A percentile compares a stretch with the other conserved stretches of the same genome.
phyloP scores from a whole-genome alignment of 2,797 vertebrate species.

The Coccyzus lansbergi region DNA sequence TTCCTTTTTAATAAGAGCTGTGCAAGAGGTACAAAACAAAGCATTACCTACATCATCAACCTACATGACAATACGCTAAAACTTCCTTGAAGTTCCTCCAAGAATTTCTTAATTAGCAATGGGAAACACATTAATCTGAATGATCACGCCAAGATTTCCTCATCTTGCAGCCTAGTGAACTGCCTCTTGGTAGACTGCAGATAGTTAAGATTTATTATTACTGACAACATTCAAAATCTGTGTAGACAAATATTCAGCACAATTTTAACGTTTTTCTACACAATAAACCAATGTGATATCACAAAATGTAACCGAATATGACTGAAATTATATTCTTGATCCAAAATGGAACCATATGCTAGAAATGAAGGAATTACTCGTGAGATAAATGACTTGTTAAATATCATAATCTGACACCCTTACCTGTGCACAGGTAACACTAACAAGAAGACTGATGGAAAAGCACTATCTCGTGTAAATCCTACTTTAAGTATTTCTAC shows the following conservation, averaged over 20 bases:
- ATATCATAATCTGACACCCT: not conserved
- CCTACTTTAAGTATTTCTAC: not conserved
- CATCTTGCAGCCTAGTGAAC: not conserved
- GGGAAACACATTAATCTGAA: not conserved
- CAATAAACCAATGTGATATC: not conserved
- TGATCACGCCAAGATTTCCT: not conserved
- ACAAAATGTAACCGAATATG: not conserved
- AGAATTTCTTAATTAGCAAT: not conserved
- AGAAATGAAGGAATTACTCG: not conserved
- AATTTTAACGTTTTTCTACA: not conserved
- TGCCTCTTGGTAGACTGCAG: not conserved
- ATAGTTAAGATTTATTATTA: not conserved
- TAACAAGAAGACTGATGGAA: not conserved
- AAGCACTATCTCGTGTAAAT: not conserved
- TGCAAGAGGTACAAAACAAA: slow-evolving; percentile 20
- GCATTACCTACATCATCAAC: not conserved
- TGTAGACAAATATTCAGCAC: not conserved
- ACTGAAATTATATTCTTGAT: not conserved
- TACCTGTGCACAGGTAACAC: not conserved
- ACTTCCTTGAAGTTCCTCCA: not conserved
- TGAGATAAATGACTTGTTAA: not conserved
- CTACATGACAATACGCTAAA: not conserved
- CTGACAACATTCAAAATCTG: not conserved
- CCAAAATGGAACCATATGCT: not conserved
- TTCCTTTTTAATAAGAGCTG: slow-evolving; percentile 71